Evolutionary conservation across 2,888 invertebrate genomes (phyloP).

Genomic region (Dione juno): DNA sequence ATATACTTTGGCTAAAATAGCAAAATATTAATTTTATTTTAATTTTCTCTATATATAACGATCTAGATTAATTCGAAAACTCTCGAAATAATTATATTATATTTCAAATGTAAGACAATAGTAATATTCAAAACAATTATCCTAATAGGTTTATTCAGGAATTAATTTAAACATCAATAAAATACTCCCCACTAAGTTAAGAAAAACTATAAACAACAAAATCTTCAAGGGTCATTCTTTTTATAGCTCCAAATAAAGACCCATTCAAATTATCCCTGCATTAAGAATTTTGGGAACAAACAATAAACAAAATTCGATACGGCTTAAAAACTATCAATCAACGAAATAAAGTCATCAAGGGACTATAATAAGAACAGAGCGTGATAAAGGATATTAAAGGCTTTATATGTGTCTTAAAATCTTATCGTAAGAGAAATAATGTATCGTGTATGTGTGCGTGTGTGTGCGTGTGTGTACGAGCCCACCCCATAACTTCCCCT

Average conservation of each 20-base stretch:
- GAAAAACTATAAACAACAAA: neutral
- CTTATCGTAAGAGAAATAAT: constrained; percentile 69
- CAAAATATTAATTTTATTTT: too few relatives aligned
- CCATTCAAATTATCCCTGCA: constrained; percentile 26
- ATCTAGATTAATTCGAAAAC: too few relatives aligned
- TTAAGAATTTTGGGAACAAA: constrained; percentile 21
- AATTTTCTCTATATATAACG: too few relatives aligned
- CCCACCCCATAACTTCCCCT: constrained; percentile 68
- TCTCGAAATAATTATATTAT: too few relatives aligned
- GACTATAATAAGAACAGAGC: constrained; percentile 59
- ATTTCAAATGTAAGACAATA: too few relatives aligned
- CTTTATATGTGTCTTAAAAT: constrained; percentile 66
- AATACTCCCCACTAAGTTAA: constrained; percentile 8
- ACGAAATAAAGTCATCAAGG: constrained; percentile 60
- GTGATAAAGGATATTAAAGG: constrained; percentile 69
- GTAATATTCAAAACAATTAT: neutral
- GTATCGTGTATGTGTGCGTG: constrained; percentile 68
- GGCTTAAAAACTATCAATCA: constrained; percentile 52
- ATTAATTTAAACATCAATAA: constrained; percentile 11
- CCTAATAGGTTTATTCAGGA: neutral
- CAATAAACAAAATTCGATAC: constrained; percentile 42
- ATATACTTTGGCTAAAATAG: too few relatives aligned
- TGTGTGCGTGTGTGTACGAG: constrained; percentile 61
- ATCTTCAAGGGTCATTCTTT: constrained; percentile 12
- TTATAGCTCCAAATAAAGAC: constrained; percentile 21